Conservation (phyloP, 2,797 vertebrate genomes). For the Petrocephalus sullivani region DNA sequence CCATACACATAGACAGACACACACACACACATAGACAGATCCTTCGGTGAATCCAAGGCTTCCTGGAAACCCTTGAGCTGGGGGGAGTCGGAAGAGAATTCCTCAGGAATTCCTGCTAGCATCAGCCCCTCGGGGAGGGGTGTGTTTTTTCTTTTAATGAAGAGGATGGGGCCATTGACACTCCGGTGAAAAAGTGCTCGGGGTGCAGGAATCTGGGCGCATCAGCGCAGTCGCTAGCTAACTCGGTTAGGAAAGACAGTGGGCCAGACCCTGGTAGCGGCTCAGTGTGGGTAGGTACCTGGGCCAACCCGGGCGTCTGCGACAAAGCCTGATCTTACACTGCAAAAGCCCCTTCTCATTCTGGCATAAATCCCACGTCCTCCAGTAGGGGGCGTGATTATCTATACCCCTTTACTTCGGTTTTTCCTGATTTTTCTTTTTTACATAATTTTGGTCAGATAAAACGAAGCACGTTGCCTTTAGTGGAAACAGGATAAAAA, state of each 20-base stretch:
- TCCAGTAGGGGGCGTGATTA: neutral
- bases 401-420: neutral
- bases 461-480: neutral
- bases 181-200: slow-evolving; percentile 54
- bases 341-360: too few relatives aligned
- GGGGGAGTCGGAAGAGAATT: slow-evolving; percentile 62
- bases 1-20: neutral
- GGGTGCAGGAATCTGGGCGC: slow-evolving; percentile 43
- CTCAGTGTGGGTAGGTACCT: neutral
- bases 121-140: slow-evolving; percentile 55
- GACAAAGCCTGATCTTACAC: too few relatives aligned
- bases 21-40: neutral
- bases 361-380: neutral
- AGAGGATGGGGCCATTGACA: slow-evolving; percentile 54
- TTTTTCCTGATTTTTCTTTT: neutral
- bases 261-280: neutral
- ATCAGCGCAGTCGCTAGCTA: slow-evolving; percentile 48
- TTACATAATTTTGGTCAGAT: neutral
- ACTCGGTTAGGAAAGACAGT: slow-evolving; percentile 57
- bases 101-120: slow-evolving; percentile 60
- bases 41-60: slow-evolving; percentile 41
- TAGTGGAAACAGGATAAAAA: neutral
- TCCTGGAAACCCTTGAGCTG: slow-evolving; percentile 34
- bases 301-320: too few relatives aligned
- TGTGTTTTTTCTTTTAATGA: slow-evolving; percentile 42